Evolutionary conservation across 2,797 vertebrate species (phyloP).

Genomic region (Micrastur ruficollis): DNA sequence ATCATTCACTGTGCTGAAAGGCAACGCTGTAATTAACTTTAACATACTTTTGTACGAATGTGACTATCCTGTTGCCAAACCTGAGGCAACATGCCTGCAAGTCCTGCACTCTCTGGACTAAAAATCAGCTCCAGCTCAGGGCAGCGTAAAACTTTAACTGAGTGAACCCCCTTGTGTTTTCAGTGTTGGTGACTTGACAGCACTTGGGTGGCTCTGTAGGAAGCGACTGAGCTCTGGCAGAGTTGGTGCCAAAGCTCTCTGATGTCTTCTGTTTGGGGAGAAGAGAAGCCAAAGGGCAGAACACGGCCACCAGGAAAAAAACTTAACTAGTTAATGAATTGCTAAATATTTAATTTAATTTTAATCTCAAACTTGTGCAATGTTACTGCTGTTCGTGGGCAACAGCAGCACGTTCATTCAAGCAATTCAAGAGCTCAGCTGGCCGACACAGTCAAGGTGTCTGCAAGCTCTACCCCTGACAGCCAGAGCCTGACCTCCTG

Average conservation of each 20-base stretch:
- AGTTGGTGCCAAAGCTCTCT: background rate
- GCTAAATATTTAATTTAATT: background rate
- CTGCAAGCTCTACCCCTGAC: background rate
- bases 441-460: background rate
- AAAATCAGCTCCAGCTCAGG: background rate
- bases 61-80: background rate
- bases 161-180: background rate
- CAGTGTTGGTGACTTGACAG: background rate
- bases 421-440: background rate
- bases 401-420: background rate
- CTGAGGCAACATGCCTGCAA: background rate
- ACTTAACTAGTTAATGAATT: background rate
- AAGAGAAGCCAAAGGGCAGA: background rate
- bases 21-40: background rate
- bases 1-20: background rate
- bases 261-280: background rate
- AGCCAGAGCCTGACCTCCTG: background rate
- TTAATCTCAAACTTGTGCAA: background rate
- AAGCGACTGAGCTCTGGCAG: background rate
- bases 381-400: background rate
- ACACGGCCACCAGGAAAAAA: background rate
- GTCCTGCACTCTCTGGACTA: background rate
- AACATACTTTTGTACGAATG: background rate
- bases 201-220: background rate
- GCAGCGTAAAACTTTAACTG: background rate